Evolutionary conservation across 2,888 invertebrate species (phyloP), one percentile per base, ranked within the genome.

Genomic region (Yponomeuta cagnagella): DNA sequence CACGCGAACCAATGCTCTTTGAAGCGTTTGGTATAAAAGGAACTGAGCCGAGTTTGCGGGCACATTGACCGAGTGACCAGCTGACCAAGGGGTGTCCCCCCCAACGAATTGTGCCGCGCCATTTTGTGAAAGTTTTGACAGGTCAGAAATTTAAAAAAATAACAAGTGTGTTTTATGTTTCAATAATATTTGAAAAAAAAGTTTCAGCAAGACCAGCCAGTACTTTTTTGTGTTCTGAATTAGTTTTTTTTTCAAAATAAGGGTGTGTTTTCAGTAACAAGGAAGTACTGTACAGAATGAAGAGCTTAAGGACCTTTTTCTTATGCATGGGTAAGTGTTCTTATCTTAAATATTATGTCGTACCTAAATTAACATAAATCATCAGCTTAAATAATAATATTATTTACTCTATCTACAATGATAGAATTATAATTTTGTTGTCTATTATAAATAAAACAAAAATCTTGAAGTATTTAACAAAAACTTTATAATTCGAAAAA

Each of bases 281-380:
- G n/a, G 67, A 67, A 67, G 52, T 31, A 31, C 30, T 48, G 30
- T 23, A 48, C 80, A 79, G 79, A 74, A 90, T 91, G 89, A 87
- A 83, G 86, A 80, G 82, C 71, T 82, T 82, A 74, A 82, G 82
- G 76, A 82, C 85, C 72, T 76, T 89, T 69, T 77, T 91, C 74
- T 79, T 91, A 70, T 89, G 86, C 75, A 75, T 89, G 72, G 88
- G 91, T 92, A 77, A 89, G 91, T 86, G 91, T 86, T 52, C 68
- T 70, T 71, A 63, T 63, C 23, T 63, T 43, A 8, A 43, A 6
- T 15, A 15, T 5, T 12, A 43, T 64, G 3, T 10, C 10, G 23
- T 23, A 23, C 0, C 30, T n/a, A 30, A 10, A 3, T 12, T 37
- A 8, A 6, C 33, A 2, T 15, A n/a, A 67, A 33, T 33, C n/a